These are phyloP conservation scores for Gobiocypris rarus DNA, from an alignment of 2,113 vertebrate genomes.

Conservation along the genomic window DNA sequence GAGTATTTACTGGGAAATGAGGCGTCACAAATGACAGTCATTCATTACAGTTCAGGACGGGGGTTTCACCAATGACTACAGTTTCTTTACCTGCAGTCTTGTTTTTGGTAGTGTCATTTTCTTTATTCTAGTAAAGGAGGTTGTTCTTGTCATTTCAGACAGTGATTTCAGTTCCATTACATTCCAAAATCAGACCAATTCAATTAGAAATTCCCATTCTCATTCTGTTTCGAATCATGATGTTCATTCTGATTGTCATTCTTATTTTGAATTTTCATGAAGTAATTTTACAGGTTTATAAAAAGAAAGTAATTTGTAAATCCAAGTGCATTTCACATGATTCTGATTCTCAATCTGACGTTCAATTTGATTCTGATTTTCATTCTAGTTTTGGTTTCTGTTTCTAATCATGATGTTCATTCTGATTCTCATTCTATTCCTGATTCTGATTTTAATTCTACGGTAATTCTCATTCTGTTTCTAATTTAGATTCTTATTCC, in stretches of 20 bases:
- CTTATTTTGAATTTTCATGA: too few relatives aligned
- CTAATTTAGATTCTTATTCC: not conserved
- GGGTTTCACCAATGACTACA: not conserved
- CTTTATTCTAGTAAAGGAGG: not conserved
- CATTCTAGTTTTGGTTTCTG: not conserved
- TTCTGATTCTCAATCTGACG: too few relatives aligned
- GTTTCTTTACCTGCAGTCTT: not conserved
- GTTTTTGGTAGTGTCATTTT: not conserved
- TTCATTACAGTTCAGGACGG: not conserved
- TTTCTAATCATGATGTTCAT: not conserved
- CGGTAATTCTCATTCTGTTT: not conserved
- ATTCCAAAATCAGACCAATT: not conserved
- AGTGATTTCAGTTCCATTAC: not conserved
- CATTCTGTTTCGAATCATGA: not conserved
- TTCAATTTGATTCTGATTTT: not conserved
- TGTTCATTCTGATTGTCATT: not conserved
- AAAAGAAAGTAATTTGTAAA: too few relatives aligned
- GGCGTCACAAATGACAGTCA: not conserved
- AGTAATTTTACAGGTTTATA: too few relatives aligned
- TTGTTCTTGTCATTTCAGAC: not conserved
- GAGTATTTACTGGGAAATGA: conserved; percentile 25
- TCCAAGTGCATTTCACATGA: too few relatives aligned
- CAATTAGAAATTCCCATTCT: not conserved
- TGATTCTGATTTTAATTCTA: not conserved
- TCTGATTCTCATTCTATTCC: not conserved